Percentiles rank a stretch among this genome's conserved stretches.
These are phyloP conservation scores for Rallus limicola DNA, from an alignment of 2,113 vertebrate species.

Conservation along the genomic window DNA sequence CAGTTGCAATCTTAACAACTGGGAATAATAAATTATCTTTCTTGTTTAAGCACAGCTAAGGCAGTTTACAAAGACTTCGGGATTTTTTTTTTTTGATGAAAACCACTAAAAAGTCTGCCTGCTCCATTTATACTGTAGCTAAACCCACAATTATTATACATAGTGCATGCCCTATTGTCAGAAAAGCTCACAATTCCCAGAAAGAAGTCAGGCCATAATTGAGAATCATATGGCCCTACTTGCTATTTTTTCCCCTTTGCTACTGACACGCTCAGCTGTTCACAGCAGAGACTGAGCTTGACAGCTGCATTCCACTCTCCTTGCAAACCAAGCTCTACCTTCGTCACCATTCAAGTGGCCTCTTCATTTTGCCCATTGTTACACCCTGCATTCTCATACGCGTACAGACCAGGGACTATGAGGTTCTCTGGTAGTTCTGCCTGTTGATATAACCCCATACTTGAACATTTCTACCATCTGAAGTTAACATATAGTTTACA, in stretches of 20 bases:
- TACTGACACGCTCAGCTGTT: slow-evolving; percentile 50
- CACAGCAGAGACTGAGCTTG: slow-evolving; percentile 31
- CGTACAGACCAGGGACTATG: background rate
- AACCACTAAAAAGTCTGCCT: background rate
- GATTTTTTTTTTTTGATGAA: background rate
- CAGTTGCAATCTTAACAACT: background rate
- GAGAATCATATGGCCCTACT: background rate
- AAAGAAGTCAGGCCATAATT: background rate
- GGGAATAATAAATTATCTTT: background rate
- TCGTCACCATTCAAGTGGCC: background rate
- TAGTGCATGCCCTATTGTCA: background rate
- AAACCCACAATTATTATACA: background rate
- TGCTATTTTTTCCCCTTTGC: background rate
- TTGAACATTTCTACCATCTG: background rate
- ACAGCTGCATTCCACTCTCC: slow-evolving; percentile 59
- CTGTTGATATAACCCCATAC: background rate
- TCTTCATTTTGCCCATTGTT: background rate
- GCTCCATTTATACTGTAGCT: background rate
- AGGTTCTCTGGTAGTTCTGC: background rate
- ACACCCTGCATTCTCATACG: background rate
- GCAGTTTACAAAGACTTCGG: background rate
- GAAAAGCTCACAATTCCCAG: background rate
- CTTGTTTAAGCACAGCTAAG: background rate
- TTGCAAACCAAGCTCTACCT: background rate
- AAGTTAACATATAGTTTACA: background rate